A percentile compares a stretch with the other conserved stretches of the same genome.
Conservation (phyloP, 2,888 invertebrate genomes). For the Liopterus haemorrhoidalis region DNA sequence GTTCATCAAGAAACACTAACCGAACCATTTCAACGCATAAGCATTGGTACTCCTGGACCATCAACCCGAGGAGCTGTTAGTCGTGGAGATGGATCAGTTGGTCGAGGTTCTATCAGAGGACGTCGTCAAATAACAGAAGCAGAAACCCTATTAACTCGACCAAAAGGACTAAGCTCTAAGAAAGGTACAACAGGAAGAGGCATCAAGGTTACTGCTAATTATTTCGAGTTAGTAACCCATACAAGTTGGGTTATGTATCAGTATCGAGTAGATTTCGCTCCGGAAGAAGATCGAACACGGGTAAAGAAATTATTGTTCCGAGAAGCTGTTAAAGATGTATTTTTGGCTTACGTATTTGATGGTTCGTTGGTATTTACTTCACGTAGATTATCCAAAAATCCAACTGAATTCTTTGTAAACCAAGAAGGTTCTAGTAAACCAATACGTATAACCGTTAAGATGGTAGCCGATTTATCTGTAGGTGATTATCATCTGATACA, state of each 20-base stretch:
- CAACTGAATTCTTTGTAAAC: slow-evolving; percentile 54
- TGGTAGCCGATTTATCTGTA: slow-evolving; percentile 57
- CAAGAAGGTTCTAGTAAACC: slow-evolving; percentile 47
- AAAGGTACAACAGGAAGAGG: slow-evolving; percentile 48
- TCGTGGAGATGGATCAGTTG: too few relatives aligned
- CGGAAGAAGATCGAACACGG: slow-evolving; percentile 62
- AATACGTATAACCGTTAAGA: slow-evolving; percentile 53
- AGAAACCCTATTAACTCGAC: slow-evolving; percentile 41
- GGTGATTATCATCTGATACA: slow-evolving; percentile 68
- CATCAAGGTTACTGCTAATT: slow-evolving; percentile 58
- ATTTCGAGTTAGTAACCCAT: slow-evolving; percentile 58
- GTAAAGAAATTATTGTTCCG: slow-evolving; percentile 57
- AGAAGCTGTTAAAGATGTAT: slow-evolving; percentile 46
- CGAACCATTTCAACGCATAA: too few relatives aligned
- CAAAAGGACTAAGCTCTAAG: slow-evolving; percentile 37
- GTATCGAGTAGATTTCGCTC: slow-evolving; percentile 68
- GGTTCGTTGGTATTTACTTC: slow-evolving; percentile 65
- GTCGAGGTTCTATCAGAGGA: slow-evolving; percentile 53
- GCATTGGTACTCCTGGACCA: too few relatives aligned
- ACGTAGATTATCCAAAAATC: slow-evolving; percentile 51
- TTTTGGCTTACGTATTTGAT: slow-evolving; percentile 71
- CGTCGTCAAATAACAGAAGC: slow-evolving; percentile 48
- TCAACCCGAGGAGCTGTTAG: too few relatives aligned
- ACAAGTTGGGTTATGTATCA: slow-evolving; percentile 69
- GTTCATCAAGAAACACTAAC: too few relatives aligned